phyloP scores from a whole-genome alignment of 64 coral and sea anemone genomes.

The Anthopleura sola region DNA sequence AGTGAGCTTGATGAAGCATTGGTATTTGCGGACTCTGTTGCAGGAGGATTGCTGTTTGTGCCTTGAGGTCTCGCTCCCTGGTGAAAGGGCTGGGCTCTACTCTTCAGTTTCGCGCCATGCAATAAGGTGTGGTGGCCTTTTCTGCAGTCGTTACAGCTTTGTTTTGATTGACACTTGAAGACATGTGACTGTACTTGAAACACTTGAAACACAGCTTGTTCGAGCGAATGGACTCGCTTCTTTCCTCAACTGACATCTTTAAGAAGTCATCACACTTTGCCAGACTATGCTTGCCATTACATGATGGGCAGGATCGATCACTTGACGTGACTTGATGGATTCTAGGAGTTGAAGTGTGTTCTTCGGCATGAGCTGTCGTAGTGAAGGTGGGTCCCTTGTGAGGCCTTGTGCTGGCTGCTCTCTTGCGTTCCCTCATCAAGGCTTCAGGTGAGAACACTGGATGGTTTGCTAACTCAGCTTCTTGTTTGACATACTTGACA shows the following conservation, averaged over 20 bases:
- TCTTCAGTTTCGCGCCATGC: not conserved
- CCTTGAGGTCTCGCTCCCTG: too few relatives aligned
- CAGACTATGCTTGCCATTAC: not conserved
- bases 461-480: constrained; percentile 32
- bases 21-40: not conserved
- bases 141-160: constrained; percentile 27
- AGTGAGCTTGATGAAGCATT: not conserved
- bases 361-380: not conserved
- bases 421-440: constrained; percentile 26
- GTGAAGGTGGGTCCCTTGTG: not conserved
- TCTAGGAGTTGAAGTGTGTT: not conserved
- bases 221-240: not conserved
- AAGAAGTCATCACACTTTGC: not conserved
- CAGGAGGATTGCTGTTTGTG: not conserved
- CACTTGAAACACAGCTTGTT: constrained; percentile 27
- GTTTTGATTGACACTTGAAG: constrained; percentile 9
- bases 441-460: constrained; percentile 54
- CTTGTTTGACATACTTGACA: constrained; percentile 37
- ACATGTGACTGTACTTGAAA: constrained; percentile 22
- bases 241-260: not conserved
- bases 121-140: constrained; percentile 31
- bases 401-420: not conserved
- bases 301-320: not conserved
- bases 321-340: not conserved
- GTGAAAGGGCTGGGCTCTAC: not conserved